Conservation (phyloP, 2,888 invertebrate genomes). For the Abrostola tripartita region DNA sequence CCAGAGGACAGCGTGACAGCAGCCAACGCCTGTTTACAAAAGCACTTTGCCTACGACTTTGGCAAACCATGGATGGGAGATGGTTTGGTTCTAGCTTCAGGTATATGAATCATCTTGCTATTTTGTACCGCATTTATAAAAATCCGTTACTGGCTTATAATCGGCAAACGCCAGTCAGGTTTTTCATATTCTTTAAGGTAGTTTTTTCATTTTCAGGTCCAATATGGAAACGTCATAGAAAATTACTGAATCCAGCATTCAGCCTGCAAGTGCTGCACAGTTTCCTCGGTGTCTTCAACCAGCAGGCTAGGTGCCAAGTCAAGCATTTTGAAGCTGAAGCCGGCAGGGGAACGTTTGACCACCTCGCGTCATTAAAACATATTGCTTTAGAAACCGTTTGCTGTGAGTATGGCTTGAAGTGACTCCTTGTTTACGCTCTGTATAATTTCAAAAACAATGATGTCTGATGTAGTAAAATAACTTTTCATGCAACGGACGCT, state of each 20-base stretch:
- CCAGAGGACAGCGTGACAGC: constrained; percentile 53
- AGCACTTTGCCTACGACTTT: constrained; percentile 55
- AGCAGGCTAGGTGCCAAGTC: constrained; percentile 54
- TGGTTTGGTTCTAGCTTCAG: constrained; percentile 53
- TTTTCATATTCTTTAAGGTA: neutral
- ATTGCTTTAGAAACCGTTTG: constrained; percentile 62
- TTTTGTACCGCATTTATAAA: neutral
- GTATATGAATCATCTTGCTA: constrained; percentile 14
- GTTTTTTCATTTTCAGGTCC: constrained; percentile 55
- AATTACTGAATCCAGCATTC: constrained; percentile 65
- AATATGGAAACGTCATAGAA: constrained; percentile 67
- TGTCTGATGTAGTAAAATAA: too few relatives aligned
- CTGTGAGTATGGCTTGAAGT: constrained; percentile 57
- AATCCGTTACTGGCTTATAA: too few relatives aligned
- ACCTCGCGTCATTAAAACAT: constrained; percentile 52
- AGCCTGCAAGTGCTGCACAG: constrained; percentile 60
- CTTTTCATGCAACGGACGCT: too few relatives aligned
- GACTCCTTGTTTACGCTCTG: neutral
- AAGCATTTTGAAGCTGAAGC: constrained; percentile 48
- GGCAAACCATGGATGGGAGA: constrained; percentile 58
- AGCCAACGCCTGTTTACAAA: constrained; percentile 48
- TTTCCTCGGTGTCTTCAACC: constrained; percentile 62
- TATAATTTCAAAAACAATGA: too few relatives aligned
- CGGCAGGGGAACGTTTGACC: constrained; percentile 60
- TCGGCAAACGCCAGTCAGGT: neutral